Conservation (phyloP, 2,888 invertebrate species). For the Melinaea marsaeus region DNA sequence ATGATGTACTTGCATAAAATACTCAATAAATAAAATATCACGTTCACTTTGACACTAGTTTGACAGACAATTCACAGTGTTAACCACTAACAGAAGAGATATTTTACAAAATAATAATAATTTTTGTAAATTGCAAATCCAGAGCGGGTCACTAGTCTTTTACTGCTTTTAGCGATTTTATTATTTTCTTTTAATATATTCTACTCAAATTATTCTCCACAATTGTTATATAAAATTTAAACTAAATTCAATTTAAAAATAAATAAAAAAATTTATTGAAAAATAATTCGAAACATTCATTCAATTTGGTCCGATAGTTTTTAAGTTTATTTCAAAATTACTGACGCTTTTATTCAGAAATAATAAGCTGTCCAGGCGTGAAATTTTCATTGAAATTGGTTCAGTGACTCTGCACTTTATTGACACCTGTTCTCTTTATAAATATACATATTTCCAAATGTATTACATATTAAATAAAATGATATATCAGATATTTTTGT, state of each 20-base stretch:
- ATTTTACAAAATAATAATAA: too few species aligned
- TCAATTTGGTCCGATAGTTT: slow-evolving; percentile 27
- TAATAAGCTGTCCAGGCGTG: slow-evolving; percentile 31
- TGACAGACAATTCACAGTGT: too few species aligned
- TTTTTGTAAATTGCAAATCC: too few species aligned
- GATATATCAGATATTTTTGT: slow-evolving; percentile 11
- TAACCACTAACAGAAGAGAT: too few species aligned
- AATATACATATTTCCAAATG: slow-evolving; percentile 29
- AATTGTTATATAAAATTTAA: too few species aligned
- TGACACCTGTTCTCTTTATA: slow-evolving; percentile 30
- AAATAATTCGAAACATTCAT: slow-evolving; percentile 28
- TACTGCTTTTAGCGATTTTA: too few species aligned
- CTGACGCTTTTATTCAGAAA: slow-evolving; percentile 28
- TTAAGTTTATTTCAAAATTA: slow-evolving; percentile 32
- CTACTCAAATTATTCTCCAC: too few species aligned
- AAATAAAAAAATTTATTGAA: slow-evolving; percentile 12
- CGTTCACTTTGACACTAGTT: too few species aligned
- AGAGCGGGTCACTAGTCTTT: too few species aligned
- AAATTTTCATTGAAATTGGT: slow-evolving; percentile 35
- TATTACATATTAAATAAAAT: slow-evolving; percentile 18
- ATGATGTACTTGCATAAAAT: too few species aligned
- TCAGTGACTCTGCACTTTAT: slow-evolving; percentile 32
- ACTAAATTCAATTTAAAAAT: background rate
- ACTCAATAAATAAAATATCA: too few species aligned
- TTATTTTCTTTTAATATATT: too few species aligned